phyloP scores from a whole-genome alignment of 1,140 invertebrate genomes.

The Ruditapes philippinarum region DNA sequence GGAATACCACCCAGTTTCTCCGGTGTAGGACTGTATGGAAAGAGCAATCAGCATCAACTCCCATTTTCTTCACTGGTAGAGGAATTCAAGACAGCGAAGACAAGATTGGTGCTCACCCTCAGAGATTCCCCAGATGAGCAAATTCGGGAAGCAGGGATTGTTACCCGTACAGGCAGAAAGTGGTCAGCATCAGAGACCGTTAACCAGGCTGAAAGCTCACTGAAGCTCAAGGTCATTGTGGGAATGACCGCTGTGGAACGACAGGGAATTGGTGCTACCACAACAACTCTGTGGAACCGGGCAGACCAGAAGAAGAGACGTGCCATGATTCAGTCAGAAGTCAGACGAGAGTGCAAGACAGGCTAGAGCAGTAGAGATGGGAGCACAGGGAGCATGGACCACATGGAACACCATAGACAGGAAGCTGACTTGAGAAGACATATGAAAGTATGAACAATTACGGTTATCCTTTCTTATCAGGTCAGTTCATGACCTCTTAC shows the following conservation, averaged over 20 bases:
- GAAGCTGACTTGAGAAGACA: too few species aligned
- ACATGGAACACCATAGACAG: too few species aligned
- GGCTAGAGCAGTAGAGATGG: too few species aligned
- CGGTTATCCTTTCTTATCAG: neutral
- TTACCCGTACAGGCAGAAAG: neutral
- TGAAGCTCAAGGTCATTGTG: constrained; percentile 54
- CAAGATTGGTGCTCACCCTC: neutral
- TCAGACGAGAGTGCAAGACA: too few species aligned
- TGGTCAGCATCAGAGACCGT: neutral
- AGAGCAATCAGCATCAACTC: constrained; percentile 1
- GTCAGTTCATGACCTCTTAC: neutral
- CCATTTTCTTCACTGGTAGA: neutral
- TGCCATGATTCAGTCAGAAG: constrained; percentile 29
- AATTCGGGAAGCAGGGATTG: neutral
- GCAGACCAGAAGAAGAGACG: constrained; percentile 44
- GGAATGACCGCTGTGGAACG: constrained; percentile 54
- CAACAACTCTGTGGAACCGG: constrained; percentile 9
- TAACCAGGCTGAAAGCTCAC: too few species aligned
- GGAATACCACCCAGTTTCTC: neutral
- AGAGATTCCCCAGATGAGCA: neutral
- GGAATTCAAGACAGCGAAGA: constrained; percentile 6
- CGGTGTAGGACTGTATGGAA: neutral
- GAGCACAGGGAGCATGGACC: too few species aligned
- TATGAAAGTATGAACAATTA: neutral
- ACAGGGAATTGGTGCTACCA: constrained; percentile 43